Conservation (phyloP, 2,113 vertebrate species). For the Sceloporus tristichus region DNA sequence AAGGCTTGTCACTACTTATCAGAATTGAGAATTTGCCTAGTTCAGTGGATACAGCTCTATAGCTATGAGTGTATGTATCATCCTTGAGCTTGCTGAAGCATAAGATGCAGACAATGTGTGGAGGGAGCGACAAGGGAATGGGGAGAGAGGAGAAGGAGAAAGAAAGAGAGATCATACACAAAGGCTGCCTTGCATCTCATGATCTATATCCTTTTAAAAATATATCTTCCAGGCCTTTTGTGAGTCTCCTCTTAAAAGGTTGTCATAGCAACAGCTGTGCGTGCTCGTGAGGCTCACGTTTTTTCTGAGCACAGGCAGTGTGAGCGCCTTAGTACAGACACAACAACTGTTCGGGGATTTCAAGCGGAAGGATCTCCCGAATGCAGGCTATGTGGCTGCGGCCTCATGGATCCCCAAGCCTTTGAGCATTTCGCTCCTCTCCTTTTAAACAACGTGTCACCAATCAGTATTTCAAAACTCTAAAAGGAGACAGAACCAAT, state of each 20-base stretch:
- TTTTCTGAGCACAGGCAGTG: slow-evolving; percentile 5
- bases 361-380: not conserved
- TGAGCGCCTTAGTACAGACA: slow-evolving; percentile 12
- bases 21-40: not conserved
- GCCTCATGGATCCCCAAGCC: not conserved
- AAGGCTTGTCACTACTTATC: slow-evolving; percentile 9
- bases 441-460: not conserved
- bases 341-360: slow-evolving; percentile 6
- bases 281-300: slow-evolving; percentile 10
- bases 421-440: not conserved
- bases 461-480: no score
- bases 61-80: not conserved
- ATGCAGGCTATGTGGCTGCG: not conserved
- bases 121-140: not conserved
- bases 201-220: not conserved
- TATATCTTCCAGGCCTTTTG: slow-evolving; percentile 8
- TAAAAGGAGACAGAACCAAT: no score
- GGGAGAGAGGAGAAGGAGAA: no score
- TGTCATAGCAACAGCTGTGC: slow-evolving; percentile 35
- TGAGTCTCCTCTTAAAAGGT: slow-evolving; percentile 18
- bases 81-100: not conserved
- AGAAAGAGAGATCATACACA: not conserved
- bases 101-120: slow-evolving; percentile 1
- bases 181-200: not conserved
- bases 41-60: not conserved